phyloP scores from a whole-genome alignment of 2,888 invertebrate genomes.

The Ceriagrion tenellum region DNA sequence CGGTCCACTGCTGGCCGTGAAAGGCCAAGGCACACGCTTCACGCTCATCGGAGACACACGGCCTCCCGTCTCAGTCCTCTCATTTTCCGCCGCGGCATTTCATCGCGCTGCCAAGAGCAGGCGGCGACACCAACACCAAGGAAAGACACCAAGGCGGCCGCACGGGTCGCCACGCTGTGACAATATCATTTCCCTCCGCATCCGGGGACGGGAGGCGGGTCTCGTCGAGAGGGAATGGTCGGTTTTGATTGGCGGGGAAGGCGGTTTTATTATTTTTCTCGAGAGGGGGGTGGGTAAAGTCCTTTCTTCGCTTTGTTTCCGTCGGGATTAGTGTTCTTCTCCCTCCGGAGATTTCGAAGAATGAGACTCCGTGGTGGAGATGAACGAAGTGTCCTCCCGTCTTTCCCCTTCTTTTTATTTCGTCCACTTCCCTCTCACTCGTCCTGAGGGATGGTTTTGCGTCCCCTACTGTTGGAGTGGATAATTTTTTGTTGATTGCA shows the following conservation, averaged over 20 bases:
- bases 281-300: not conserved
- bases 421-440: not conserved
- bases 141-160: not conserved
- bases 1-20: constrained; percentile 45
- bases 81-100: constrained; percentile 17
- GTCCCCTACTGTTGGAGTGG: not conserved
- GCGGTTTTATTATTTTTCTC: too few relatives aligned
- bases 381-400: constrained; percentile 4
- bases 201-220: not conserved
- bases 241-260: not conserved
- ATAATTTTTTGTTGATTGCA: not conserved
- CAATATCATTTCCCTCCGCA: constrained; percentile 9
- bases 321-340: constrained; percentile 5
- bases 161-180: constrained; percentile 15
- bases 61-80: not conserved
- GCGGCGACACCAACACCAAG: constrained; percentile 15
- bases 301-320: constrained; percentile 15
- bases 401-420: not conserved
- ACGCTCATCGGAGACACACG: not conserved
- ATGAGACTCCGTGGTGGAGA: not conserved
- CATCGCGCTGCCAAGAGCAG: constrained; percentile 4
- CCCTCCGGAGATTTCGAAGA: not conserved
- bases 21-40: constrained; percentile 33
- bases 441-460: not conserved
- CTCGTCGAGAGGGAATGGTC: too few relatives aligned